Evolutionary conservation across 2,113 vertebrate genomes (phyloP).

Genomic region (Actinemys pallida): DNA sequence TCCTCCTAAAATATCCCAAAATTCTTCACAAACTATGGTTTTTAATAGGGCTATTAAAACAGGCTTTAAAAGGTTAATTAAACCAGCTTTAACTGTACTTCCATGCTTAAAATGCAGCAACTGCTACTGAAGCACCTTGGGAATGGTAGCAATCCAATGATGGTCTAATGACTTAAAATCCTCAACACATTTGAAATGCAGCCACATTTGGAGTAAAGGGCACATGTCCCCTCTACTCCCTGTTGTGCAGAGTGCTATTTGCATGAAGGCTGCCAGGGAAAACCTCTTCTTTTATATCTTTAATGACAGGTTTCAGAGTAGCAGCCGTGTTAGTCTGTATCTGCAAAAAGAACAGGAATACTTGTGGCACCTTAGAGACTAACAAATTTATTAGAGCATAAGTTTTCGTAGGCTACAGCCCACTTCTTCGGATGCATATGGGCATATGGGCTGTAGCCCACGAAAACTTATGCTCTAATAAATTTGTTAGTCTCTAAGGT

Average conservation of each 20-base stretch:
- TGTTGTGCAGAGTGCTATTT: background rate
- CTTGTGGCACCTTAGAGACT: no score
- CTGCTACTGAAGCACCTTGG: background rate
- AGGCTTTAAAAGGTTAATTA: background rate
- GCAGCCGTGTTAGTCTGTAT: no score
- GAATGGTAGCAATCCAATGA: background rate
- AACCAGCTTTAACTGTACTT: background rate
- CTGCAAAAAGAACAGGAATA: no score
- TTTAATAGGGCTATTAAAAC: background rate
- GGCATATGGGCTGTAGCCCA: no score
- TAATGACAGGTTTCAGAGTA: no score
- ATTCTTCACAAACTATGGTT: background rate
- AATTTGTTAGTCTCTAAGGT: no score
- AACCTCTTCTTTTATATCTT: background rate
- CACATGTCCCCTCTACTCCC: background rate
- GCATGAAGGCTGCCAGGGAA: rapidly evolving
- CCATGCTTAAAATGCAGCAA: background rate
- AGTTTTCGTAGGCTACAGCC: no score
- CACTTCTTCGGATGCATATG: no score
- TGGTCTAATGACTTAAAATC: constrained; percentile 24
- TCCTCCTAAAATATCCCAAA: background rate
- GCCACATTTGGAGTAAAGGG: background rate
- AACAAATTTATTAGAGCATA: no score
- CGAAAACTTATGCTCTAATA: no score
- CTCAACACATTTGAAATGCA: constrained; percentile 9